Percentiles rank a stretch among this genome's conserved stretches.
phyloP scores from a whole-genome alignment of 2,888 invertebrate species.

The Perizoma flavofasciatum region DNA sequence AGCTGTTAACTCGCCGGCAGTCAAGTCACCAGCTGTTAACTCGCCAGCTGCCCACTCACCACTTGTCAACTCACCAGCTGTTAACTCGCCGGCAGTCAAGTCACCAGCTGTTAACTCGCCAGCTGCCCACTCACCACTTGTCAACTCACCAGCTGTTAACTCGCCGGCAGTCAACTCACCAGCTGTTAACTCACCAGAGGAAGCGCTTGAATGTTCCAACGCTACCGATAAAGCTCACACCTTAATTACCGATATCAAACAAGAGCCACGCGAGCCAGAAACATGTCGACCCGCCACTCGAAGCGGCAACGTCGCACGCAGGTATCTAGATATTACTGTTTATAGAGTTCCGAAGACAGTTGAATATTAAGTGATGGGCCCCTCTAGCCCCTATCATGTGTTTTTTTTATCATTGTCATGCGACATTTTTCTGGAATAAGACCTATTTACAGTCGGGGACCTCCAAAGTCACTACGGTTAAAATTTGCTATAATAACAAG shows the following conservation, averaged over 20 bases:
- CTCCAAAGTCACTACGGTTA: too few species aligned
- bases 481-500: too few species aligned
- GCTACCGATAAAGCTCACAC: conserved; percentile 3
- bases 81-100: background rate
- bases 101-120: conserved; percentile 2
- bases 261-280: conserved; percentile 40
- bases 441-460: too few species aligned
- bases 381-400: too few species aligned
- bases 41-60: conserved; percentile 2
- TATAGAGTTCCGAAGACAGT: too few species aligned
- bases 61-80: background rate
- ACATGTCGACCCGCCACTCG: conserved; percentile 39
- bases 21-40: background rate
- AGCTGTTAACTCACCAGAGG: conserved; percentile 3
- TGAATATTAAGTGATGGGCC: too few species aligned
- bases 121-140: background rate
- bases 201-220: background rate
- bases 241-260: conserved; percentile 12
- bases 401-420: too few species aligned
- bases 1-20: background rate
- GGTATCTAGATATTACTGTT: conserved; percentile 36
- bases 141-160: background rate
- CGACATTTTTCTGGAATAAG: too few species aligned
- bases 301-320: conserved; percentile 56
- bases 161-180: conserved; percentile 1